phyloP scores from a whole-genome alignment of 1,140 invertebrate genomes.

The Carcinoscorpius rotundicauda region DNA sequence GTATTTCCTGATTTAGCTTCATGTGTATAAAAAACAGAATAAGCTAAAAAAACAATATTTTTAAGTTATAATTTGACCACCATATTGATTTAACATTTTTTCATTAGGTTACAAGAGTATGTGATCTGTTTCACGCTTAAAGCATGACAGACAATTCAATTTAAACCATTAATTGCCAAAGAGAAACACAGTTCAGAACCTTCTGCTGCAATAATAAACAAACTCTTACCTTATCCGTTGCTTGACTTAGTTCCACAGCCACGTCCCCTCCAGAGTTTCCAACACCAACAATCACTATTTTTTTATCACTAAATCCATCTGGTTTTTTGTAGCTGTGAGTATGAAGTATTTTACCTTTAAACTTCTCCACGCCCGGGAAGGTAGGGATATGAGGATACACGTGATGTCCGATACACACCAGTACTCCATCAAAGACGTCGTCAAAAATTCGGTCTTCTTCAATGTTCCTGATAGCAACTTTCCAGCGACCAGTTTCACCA shows the following conservation, averaged over 20 bases:
- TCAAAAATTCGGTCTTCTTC: slow-evolving; percentile 16
- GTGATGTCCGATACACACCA: slow-evolving; percentile 23
- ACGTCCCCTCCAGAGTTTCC: slow-evolving; percentile 44
- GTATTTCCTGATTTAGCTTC: too few relatives aligned
- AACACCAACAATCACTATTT: slow-evolving; percentile 40
- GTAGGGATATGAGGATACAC: slow-evolving; percentile 10
- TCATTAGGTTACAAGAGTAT: too few relatives aligned
- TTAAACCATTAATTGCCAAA: too few relatives aligned
- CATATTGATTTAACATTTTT: too few relatives aligned
- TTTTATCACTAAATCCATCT: slow-evolving; percentile 30
- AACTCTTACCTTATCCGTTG: slow-evolving; percentile 33
- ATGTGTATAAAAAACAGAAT: too few relatives aligned
- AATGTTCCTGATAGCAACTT: slow-evolving; percentile 25
- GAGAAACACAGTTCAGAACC: too few relatives aligned
- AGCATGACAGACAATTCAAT: too few relatives aligned
- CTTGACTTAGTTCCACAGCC: slow-evolving; percentile 38
- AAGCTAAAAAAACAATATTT: too few relatives aligned
- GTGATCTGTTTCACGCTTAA: too few relatives aligned
- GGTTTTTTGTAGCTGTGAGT: slow-evolving; percentile 33
- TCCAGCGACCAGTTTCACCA: slow-evolving; percentile 7
- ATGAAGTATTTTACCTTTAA: slow-evolving; percentile 37
- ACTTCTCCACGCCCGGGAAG: slow-evolving; percentile 28
- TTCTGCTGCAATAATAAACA: neutral
- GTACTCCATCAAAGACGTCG: slow-evolving; percentile 17
- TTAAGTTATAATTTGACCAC: too few relatives aligned